A percentile compares a stretch with the other conserved stretches of the same genome.
Conservation (phyloP, 2,888 invertebrate genomes). For the Sarcophaga subvicina region DNA sequence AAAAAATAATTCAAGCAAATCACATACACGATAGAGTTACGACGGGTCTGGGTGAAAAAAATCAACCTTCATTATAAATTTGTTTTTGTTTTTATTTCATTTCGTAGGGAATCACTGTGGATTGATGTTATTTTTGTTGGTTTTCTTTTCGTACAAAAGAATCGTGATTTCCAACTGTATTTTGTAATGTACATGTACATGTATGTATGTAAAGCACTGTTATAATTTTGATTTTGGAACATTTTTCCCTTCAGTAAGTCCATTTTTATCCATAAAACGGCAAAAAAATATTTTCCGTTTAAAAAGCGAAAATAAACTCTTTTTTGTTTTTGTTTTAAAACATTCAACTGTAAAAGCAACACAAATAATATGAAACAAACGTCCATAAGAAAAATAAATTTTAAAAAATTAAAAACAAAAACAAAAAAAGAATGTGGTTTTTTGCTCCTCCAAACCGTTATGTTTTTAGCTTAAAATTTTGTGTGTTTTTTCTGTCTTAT, state of each 20-base stretch:
- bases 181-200: not conserved
- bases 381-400: slow-evolving; percentile 15
- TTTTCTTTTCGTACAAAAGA: slow-evolving; percentile 42
- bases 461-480: slow-evolving; percentile 59
- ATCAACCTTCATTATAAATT: slow-evolving; percentile 56
- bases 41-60: slow-evolving; percentile 5
- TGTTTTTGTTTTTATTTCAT: slow-evolving; percentile 25
- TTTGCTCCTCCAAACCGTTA: slow-evolving; percentile 64
- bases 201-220: slow-evolving; percentile 40
- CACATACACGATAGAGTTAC: slow-evolving; percentile 14
- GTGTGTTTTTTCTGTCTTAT: slow-evolving; percentile 36
- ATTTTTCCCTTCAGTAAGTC: not conserved
- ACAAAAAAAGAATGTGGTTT: slow-evolving; percentile 22
- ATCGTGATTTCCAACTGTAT: slow-evolving; percentile 54
- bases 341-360: slow-evolving; percentile 30
- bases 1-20: slow-evolving; percentile 10
- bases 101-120: slow-evolving; percentile 62
- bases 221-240: slow-evolving; percentile 43
- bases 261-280: not conserved
- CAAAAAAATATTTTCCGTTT: too few species aligned
- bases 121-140: slow-evolving; percentile 50
- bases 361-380: not conserved
- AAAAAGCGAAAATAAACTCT: too few species aligned
- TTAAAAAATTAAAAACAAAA: not conserved
- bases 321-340: not conserved